phyloP scores from a whole-genome alignment of 2,797 vertebrate species.

The Ctenochaetus hawaiiensis region DNA sequence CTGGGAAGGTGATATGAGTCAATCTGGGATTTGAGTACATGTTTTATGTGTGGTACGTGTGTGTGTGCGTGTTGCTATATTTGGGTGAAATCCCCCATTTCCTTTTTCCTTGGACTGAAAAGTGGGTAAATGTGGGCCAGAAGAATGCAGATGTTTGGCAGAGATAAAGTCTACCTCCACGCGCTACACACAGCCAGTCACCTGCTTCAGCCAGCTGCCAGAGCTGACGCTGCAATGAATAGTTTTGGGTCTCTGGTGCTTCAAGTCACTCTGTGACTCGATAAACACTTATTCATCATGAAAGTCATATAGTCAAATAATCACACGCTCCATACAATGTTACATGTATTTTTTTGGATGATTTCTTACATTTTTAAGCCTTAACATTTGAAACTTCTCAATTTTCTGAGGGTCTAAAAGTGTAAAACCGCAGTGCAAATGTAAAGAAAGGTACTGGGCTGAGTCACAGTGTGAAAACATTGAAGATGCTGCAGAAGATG shows the following conservation, averaged over 20 bases:
- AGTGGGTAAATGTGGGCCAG: slow-evolving; percentile 39
- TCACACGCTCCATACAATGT: background rate
- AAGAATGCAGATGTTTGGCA: slow-evolving; percentile 61
- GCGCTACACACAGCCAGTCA: slow-evolving; percentile 33
- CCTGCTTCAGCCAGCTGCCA: slow-evolving; percentile 53
- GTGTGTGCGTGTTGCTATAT: slow-evolving; percentile 33
- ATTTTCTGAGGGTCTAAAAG: background rate
- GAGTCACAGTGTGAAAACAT: background rate
- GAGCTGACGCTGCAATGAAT: slow-evolving; percentile 26
- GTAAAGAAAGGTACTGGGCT: background rate
- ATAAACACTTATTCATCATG: slow-evolving; percentile 41
- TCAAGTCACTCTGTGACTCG: slow-evolving; percentile 47
- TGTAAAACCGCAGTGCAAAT: background rate
- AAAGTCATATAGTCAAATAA: slow-evolving; percentile 31
- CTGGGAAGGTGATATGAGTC: background rate
- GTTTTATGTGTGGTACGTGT: slow-evolving; percentile 16
- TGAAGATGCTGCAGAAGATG: slow-evolving; percentile 4
- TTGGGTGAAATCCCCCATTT: slow-evolving; percentile 27
- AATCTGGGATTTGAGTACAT: background rate
- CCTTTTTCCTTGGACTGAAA: slow-evolving; percentile 40
- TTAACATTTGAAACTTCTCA: no score
- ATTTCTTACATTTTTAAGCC: background rate
- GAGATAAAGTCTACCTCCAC: slow-evolving; percentile 36
- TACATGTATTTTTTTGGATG: no score
- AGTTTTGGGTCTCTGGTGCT: slow-evolving; percentile 21